Percentiles rank a stretch among this genome's conserved stretches.
These are phyloP conservation scores for Pseudopodoces humilis DNA, from an alignment of 2,113 vertebrate species.

Conservation along the genomic window DNA sequence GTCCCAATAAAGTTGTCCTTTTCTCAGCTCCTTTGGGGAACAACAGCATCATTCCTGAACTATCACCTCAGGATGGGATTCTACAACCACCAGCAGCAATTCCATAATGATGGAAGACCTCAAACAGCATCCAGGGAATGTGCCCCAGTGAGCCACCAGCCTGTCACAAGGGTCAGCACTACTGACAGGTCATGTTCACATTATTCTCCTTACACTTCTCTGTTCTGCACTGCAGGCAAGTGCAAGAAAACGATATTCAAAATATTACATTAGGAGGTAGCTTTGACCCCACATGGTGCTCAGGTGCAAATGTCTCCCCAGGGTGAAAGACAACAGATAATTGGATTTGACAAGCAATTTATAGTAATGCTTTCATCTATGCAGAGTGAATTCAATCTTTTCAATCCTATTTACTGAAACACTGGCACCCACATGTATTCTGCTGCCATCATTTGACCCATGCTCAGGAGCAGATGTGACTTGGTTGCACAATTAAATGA, in stretches of 20 bases:
- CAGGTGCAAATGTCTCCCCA: background rate
- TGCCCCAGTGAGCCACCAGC: background rate
- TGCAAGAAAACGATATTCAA: background rate
- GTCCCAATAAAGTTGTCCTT: background rate
- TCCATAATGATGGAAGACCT: background rate
- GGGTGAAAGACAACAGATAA: slow-evolving; percentile 15
- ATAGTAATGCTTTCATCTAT: background rate
- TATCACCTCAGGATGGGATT: background rate
- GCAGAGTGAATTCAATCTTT: slow-evolving; percentile 22
- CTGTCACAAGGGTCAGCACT: background rate
- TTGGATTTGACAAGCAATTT: slow-evolving; percentile 36
- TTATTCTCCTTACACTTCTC: background rate
- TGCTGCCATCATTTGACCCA: slow-evolving; percentile 7
- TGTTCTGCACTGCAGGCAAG: background rate
- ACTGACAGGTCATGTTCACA: background rate
- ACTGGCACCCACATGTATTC: background rate
- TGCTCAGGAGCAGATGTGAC: background rate
- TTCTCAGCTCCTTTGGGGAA: background rate
- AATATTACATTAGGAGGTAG: background rate
- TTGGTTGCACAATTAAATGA: background rate
- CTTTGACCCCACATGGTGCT: background rate
- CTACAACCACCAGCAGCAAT: background rate
- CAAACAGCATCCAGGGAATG: rapidly evolving
- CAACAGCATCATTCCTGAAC: background rate
- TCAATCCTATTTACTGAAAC: slow-evolving; percentile 14